phyloP scores from a whole-genome alignment of 64 coral and sea anemone species.

The Stichodactyla mertensii region DNA sequence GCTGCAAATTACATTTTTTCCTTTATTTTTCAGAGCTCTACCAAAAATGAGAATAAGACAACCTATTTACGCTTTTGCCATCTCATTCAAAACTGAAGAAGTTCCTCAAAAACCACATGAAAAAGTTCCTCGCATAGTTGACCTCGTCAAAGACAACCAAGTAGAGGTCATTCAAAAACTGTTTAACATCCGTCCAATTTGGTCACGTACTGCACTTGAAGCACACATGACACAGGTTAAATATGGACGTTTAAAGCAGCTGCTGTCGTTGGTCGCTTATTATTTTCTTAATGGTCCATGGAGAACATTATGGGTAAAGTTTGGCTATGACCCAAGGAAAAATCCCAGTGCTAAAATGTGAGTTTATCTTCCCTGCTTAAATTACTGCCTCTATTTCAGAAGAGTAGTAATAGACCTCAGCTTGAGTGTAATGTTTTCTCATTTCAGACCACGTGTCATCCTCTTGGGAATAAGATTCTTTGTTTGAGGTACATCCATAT shows the following conservation, averaged over 20 bases:
- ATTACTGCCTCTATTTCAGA: not conserved
- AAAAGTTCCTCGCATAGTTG: conserved; percentile 50
- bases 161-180: conserved; percentile 61
- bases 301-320: conserved; percentile 90
- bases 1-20: not conserved
- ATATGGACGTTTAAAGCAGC: conserved; percentile 42
- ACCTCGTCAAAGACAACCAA: conserved; percentile 35
- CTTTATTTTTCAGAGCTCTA: conserved; percentile 14
- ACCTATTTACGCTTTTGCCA: conserved; percentile 52
- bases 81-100: conserved; percentile 36
- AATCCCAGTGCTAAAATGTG: conserved; percentile 91
- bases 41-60: conserved; percentile 48
- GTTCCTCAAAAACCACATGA: conserved; percentile 45
- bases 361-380: not conserved
- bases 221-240: conserved; percentile 49
- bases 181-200: conserved; percentile 83
- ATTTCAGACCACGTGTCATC: too few relatives aligned
- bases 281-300: conserved; percentile 94
- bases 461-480: too few relatives aligned
- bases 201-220: conserved; percentile 71
- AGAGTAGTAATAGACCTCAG: too few relatives aligned
- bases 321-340: conserved; percentile 92
- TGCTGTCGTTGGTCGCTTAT: conserved; percentile 59
- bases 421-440: too few relatives aligned
- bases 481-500: too few relatives aligned